A percentile compares a stretch with the other conserved stretches of the same genome.
Evolutionary conservation across 2,113 vertebrate species (phyloP).

Genomic region (Podarcis muralis): DNA sequence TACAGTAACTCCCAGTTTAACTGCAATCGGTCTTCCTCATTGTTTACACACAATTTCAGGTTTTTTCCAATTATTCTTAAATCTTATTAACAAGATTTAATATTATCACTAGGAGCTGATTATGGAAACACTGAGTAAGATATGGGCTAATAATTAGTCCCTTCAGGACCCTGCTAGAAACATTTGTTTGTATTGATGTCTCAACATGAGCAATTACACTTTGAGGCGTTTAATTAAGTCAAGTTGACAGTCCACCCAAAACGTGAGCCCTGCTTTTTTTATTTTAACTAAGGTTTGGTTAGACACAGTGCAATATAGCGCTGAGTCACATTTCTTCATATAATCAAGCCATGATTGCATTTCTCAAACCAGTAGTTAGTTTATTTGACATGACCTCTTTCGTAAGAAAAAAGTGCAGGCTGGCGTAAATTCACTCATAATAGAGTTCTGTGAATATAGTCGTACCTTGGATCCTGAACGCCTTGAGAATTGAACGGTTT

Average conservation of each 20-base stretch:
- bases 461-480: neutral
- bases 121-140: neutral
- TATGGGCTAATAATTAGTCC: conserved; percentile 5
- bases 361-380: neutral
- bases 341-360: neutral
- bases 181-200: conserved; percentile 23
- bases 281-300: conserved; percentile 8
- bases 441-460: neutral
- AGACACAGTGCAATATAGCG: neutral
- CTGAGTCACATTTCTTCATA: neutral
- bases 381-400: neutral
- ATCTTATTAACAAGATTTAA: conserved; percentile 28
- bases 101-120: conserved; percentile 19
- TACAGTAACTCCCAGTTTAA: neutral
- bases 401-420: neutral
- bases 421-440: neutral
- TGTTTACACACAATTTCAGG: conserved; percentile 10
- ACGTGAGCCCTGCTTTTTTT: neutral
- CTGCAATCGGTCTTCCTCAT: neutral
- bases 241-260: conserved; percentile 1
- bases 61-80: neutral
- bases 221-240: conserved; percentile 15
- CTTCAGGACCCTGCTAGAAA: conserved; percentile 16
- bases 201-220: conserved; percentile 29
- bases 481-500: too few species aligned